phyloP scores from a whole-genome alignment of 2,888 invertebrate species.

The Eustalomyia histrio region DNA sequence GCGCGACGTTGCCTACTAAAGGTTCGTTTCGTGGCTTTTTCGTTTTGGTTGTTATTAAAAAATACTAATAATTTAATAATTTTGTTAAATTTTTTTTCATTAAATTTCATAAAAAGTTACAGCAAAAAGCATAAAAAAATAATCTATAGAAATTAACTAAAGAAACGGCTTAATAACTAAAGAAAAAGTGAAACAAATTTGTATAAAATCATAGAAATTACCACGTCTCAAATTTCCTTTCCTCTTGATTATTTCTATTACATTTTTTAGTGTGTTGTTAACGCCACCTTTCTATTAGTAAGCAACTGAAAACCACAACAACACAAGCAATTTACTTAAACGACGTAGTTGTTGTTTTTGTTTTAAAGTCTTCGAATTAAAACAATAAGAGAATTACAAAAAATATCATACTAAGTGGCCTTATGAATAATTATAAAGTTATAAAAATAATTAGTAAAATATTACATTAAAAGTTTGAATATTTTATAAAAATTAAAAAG shows the following conservation, averaged over 20 bases:
- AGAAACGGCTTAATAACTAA: not conserved
- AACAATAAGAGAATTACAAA: constrained; percentile 28
- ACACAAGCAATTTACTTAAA: constrained; percentile 36
- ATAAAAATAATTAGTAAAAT: constrained; percentile 24
- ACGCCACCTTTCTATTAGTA: constrained; percentile 63
- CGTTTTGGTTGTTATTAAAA: constrained; percentile 48
- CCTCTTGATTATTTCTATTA: constrained; percentile 27
- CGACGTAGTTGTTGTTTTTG: constrained; percentile 42
- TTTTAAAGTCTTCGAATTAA: constrained; percentile 46
- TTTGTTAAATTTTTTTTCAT: constrained; percentile 4
- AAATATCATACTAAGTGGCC: constrained; percentile 51
- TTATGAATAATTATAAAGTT: constrained; percentile 51
- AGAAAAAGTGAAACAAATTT: constrained; percentile 29
- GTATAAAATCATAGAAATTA: constrained; percentile 27
- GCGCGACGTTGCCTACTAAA: constrained; percentile 58
- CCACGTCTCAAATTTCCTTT: constrained; percentile 63
- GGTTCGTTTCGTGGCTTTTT: constrained; percentile 61
- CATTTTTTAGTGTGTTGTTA: constrained; percentile 42
- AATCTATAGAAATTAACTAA: not conserved
- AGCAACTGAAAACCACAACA: constrained; percentile 43
- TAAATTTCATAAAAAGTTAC: constrained; percentile 14
- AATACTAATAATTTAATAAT: constrained; percentile 26
- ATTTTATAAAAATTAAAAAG: constrained; percentile 26
- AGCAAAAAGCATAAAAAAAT: not conserved
- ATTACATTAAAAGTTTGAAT: constrained; percentile 15